These are phyloP conservation scores for Deroptyus accipitrinus DNA, from an alignment of 2,113 vertebrate species.

Conservation along the genomic window DNA sequence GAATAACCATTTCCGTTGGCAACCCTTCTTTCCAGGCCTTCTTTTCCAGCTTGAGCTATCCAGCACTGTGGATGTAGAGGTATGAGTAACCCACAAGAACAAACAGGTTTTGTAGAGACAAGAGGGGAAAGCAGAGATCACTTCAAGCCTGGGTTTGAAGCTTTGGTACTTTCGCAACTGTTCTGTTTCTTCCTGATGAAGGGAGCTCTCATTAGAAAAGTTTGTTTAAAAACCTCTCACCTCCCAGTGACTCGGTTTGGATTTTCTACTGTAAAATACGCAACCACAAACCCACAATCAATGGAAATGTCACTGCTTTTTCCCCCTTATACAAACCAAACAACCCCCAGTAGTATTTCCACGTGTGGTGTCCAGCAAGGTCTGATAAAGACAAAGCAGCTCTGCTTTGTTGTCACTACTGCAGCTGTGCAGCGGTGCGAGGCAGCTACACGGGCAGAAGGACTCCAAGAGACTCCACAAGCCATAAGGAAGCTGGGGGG, in stretches of 20 bases:
- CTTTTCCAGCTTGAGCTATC: background rate
- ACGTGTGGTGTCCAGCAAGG: background rate
- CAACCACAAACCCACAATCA: background rate
- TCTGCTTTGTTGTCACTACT: background rate
- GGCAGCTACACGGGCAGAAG: background rate
- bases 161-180: background rate
- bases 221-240: background rate
- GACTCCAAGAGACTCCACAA: background rate
- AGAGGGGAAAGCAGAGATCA: background rate
- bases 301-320: background rate
- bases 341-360: background rate
- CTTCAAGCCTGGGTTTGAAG: background rate
- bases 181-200: background rate
- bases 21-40: fast-evolving
- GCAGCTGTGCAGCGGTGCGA: background rate
- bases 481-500: background rate
- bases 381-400: background rate
- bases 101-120: background rate
- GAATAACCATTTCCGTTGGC: background rate
- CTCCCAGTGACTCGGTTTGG: background rate
- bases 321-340: background rate
- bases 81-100: background rate
- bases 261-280: background rate
- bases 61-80: background rate
- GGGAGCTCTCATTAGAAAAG: background rate